phyloP scores from a whole-genome alignment of 2,888 invertebrate genomes.

The Conomelus anceps region DNA sequence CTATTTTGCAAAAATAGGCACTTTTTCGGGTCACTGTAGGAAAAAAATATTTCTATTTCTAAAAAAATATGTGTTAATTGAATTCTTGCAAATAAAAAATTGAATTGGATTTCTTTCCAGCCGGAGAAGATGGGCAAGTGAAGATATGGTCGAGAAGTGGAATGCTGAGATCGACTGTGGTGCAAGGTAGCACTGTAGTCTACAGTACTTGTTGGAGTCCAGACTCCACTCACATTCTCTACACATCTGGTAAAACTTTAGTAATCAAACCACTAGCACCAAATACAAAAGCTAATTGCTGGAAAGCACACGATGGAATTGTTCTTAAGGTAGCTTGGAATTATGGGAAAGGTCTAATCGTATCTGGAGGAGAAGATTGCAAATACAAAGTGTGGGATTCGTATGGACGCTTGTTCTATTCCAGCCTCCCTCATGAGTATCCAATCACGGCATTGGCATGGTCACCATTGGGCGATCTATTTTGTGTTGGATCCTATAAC shows the following conservation, averaged over 20 bases:
- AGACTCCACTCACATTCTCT: constrained; percentile 50
- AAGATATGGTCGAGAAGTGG: constrained; percentile 97
- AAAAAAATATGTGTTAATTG: too few relatives aligned
- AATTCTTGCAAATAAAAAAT: too few relatives aligned
- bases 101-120: constrained; percentile 44
- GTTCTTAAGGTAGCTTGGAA: constrained; percentile 64
- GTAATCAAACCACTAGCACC: constrained; percentile 53
- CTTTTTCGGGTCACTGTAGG: too few relatives aligned
- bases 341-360: constrained; percentile 48
- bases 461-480: constrained; percentile 84
- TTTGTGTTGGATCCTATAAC: constrained; percentile 90
- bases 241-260: constrained; percentile 49
- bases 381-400: constrained; percentile 90
- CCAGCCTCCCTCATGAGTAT: constrained; percentile 77
- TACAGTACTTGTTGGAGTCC: constrained; percentile 73
- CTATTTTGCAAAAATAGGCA: too few relatives aligned
- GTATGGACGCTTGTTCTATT: constrained; percentile 80
- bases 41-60: too few relatives aligned
- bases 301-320: constrained; percentile 94
- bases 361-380: constrained; percentile 67
- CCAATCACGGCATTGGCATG: constrained; percentile 88
- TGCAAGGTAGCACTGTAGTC: constrained; percentile 68
- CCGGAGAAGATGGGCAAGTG: constrained; percentile 92
- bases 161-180: constrained; percentile 81
- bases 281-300: constrained; percentile 57